Evolutionary conservation across 1,140 invertebrate genomes (phyloP), one percentile per base, ranked within the genome.

Genomic region (Panulirus ornatus): DNA sequence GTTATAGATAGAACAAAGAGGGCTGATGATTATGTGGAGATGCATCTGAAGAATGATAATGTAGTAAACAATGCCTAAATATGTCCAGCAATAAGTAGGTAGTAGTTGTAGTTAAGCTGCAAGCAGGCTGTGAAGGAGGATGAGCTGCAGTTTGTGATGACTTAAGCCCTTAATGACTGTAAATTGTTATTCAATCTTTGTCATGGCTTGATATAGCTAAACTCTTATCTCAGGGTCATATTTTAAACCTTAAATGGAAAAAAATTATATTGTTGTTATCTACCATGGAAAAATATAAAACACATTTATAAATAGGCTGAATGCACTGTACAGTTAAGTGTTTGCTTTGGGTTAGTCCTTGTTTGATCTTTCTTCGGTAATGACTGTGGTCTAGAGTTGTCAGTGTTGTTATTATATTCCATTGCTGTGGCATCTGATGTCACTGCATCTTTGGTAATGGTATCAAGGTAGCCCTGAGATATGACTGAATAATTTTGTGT

Each of bases 101-200:
- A 30, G 38, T 54, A 54, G 27, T 38, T 27, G 79, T 84, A 84
- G 82, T 70, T 38, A 71, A 84, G 82, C 40, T 84, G 82, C 58
- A 63, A 27, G 82, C 38, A 84, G 82, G 82, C 82, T 84, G 66
- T 84, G 66, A 84, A 83, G 66, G 38, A 70, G n/a, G 34, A 83
- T 47, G 82, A 84, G 82, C 30, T 58, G 38, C 5, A 71, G 3
- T 27, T 11, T 5, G 63, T 58, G 54, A 2, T 47, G 44, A 58
- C 14, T 58, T 58, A 58, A 58, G 54, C 54, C 36, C 51, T 51
- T 79, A 22, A 42, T 79, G 70, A 73, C 76, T 36, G n/a, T 81
- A 44, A 81, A 47, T 34, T 54, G 27, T 14, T 38, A 22, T 36
- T 40, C 27, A 30, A 11, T 38, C 73, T 44, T 75, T 38, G 73